Evolutionary conservation across 2,113 vertebrate genomes (phyloP).

Genomic region (Euleptes europaea): DNA sequence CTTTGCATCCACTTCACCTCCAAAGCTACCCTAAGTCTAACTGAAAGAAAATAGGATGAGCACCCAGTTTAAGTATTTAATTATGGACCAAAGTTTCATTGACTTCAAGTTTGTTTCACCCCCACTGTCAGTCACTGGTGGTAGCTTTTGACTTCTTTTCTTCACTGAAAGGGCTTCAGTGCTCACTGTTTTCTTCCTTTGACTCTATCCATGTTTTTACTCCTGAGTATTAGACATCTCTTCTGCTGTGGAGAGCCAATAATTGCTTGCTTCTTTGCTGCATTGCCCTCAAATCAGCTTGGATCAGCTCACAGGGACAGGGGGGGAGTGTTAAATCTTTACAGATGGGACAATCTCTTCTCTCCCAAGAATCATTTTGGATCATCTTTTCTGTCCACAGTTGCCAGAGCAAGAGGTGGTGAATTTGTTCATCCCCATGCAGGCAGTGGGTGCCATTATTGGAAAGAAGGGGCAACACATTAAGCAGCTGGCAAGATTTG

Average conservation of each 20-base stretch:
- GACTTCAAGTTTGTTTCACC: too few species aligned
- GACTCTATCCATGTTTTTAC: background rate
- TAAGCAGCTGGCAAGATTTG: constrained; percentile 93
- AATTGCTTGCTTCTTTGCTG: background rate
- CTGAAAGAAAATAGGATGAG: too few species aligned
- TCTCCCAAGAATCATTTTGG: background rate
- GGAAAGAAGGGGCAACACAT: constrained; percentile 97
- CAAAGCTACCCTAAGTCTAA: too few species aligned
- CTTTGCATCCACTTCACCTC: too few species aligned
- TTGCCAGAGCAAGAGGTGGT: constrained; percentile 91
- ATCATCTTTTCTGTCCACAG: constrained; percentile 63
- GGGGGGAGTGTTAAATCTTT: background rate
- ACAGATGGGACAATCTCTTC: background rate
- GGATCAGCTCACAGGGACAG: too few species aligned
- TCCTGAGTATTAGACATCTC: background rate
- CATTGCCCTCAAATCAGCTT: background rate
- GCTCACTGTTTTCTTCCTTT: background rate
- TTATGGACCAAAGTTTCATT: too few species aligned
- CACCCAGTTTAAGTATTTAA: too few species aligned
- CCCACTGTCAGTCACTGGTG: background rate
- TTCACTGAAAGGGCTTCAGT: background rate
- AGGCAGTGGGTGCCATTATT: constrained; percentile 94
- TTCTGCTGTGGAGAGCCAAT: background rate
- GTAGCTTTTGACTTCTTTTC: background rate
- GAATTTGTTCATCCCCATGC: constrained; percentile 94